Evolutionary conservation across 2,888 invertebrate genomes (phyloP), one percentile per base, ranked within the genome.

Genomic region (Netelia virgata): DNA sequence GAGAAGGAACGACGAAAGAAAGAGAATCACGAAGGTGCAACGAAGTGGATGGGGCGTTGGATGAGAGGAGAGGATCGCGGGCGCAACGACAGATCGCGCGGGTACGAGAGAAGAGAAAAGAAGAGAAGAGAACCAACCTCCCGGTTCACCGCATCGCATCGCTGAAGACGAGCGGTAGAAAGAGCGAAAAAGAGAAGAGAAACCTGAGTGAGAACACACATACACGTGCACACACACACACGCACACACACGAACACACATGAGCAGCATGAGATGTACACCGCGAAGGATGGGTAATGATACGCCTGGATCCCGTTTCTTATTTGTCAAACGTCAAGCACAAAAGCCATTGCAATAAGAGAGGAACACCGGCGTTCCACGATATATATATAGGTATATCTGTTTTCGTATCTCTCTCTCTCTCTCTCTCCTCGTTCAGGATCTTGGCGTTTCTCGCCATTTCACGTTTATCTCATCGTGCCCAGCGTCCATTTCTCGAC

Each of bases 321-420:
- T 93, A 93, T 93, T 93, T 93, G 93, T 93, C 93, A 93, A 93
- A 93, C 93, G 93, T 93, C 93, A 93, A 90, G 90, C 89, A 89
- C 90, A 91, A 91, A 92, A 90, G 88, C 91, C 86, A 78, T 83
- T 84, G 83, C 86, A 80, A 86, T 87, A 89, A 90, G 88, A 90
- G 90, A 36, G 90, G 90, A 91, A 87, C 89, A 80, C 74, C 36
- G 43, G 73, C 61, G 74, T 78, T 78, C 36, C 79, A 59, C 41
- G 28, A 73, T 66, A 18, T 82, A 75, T 81, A 69, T 81, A 75
- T 61, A n/a, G n/a, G 10, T 68, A 18, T 68, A 28, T 64, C 14
- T 28, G 16, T 28, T 64, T 28, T 64, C 41, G 9, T n/a, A n/a
- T n/a, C n/a, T n/a, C n/a, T n/a, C n/a, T n/a, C n/a, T n/a, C n/a